These are phyloP conservation scores for Ferdinandea cuprea DNA, from an alignment of 2,888 invertebrate genomes.

Conservation along the genomic window DNA sequence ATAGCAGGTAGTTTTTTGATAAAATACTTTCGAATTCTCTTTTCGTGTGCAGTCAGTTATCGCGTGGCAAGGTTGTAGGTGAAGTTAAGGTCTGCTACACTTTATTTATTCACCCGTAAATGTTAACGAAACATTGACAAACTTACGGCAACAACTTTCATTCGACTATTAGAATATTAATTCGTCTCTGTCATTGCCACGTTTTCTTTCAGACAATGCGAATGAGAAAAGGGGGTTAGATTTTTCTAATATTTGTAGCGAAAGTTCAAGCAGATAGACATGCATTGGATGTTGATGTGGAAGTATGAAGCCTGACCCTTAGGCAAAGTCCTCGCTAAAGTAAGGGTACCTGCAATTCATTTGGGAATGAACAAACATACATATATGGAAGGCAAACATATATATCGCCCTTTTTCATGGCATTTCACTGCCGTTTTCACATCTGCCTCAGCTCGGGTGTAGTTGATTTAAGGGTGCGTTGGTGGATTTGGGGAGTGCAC, in stretches of 20 bases:
- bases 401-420: neutral
- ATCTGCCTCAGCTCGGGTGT: neutral
- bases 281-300: neutral
- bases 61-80: too few species aligned
- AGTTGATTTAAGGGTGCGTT: neutral
- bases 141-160: neutral
- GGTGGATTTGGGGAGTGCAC: slow-evolving; percentile 2
- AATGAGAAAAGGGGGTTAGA: neutral
- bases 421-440: neutral
- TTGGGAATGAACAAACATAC: neutral
- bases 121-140: neutral
- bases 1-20: too few species aligned
- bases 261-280: neutral
- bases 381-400: neutral
- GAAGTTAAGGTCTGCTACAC: too few species aligned
- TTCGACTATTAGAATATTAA: neutral
- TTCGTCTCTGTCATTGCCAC: neutral
- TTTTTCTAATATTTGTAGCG: neutral
- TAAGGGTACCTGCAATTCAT: neutral
- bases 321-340: neutral
- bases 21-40: too few species aligned
- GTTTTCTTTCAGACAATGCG: neutral
- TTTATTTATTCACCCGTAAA: too few species aligned
- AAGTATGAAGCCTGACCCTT: neutral
- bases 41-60: too few species aligned